Conservation (phyloP, 53 echinoderm and acorn worm species). For the Temnopleurus reevesii region DNA sequence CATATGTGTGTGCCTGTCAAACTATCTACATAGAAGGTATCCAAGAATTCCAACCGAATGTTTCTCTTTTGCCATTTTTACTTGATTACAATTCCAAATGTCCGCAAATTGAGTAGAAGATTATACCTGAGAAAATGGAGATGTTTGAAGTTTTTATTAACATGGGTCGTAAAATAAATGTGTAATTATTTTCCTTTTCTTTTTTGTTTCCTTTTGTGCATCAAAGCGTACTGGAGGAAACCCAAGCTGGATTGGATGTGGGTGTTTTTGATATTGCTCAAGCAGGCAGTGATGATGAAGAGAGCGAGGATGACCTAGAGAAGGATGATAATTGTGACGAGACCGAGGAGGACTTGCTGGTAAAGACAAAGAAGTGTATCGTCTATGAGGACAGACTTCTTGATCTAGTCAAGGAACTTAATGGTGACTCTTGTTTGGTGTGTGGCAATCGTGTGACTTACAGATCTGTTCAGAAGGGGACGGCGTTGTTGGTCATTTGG, state of each 20-base stretch:
- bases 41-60: too few relatives aligned
- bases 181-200: not conserved
- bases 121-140: too few relatives aligned
- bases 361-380: not conserved
- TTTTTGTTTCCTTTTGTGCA: not conserved
- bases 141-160: too few relatives aligned
- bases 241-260: not conserved
- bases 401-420: not conserved
- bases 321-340: not conserved
- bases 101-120: too few relatives aligned
- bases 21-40: too few relatives aligned
- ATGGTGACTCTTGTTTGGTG: not conserved
- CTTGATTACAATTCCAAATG: too few relatives aligned
- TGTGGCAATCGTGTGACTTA: not conserved
- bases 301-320: not conserved
- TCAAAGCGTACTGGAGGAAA: not conserved
- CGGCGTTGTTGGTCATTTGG: not conserved
- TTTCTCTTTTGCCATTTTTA: too few relatives aligned
- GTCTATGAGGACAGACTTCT: not conserved
- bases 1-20: too few relatives aligned
- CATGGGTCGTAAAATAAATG: too few relatives aligned
- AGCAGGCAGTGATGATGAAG: not conserved
- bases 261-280: not conserved
- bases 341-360: not conserved
- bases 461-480: conserved; percentile 1